These are phyloP conservation scores for Drosophila testacea DNA, from an alignment of 2,888 invertebrate species.

Conservation along the genomic window DNA sequence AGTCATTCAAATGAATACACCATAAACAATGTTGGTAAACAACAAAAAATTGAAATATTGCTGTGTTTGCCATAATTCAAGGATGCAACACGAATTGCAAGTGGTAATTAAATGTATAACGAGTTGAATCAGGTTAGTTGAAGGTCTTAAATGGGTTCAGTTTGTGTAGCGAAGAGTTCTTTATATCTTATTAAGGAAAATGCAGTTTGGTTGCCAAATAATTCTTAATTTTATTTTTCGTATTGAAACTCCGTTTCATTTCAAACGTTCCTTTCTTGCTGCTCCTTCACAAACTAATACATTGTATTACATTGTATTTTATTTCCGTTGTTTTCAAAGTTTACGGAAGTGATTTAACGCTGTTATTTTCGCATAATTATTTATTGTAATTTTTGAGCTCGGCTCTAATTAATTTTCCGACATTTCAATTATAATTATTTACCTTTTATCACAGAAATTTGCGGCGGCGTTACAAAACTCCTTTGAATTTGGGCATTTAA, in stretches of 20 bases:
- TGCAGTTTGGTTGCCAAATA: neutral
- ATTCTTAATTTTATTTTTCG: neutral
- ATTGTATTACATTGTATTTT: neutral
- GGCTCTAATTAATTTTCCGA: neutral
- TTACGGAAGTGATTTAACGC: neutral
- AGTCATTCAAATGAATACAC: constrained; percentile 69
- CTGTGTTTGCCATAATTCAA: constrained; percentile 49
- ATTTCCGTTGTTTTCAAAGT: constrained; percentile 1
- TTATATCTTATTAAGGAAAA: neutral
- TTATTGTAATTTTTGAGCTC: neutral
- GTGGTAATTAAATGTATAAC: constrained; percentile 15
- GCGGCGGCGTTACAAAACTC: constrained; percentile 85
- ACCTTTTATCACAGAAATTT: constrained; percentile 85
- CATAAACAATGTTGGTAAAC: constrained; percentile 49
- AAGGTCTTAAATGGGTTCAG: constrained; percentile 11
- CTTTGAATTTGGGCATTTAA: constrained; percentile 85
- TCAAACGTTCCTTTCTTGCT: neutral
- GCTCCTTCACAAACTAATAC: too few relatives aligned
- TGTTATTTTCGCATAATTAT: constrained; percentile 9
- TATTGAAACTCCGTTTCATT: neutral
- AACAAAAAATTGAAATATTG: constrained; percentile 32
- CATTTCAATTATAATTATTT: constrained; percentile 52
- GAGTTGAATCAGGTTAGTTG: constrained; percentile 2
- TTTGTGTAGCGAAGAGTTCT: neutral
- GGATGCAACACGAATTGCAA: constrained; percentile 42